Evolutionary conservation across 1,140 invertebrate genomes (phyloP).

Genomic region (Mylabris phalerata): DNA sequence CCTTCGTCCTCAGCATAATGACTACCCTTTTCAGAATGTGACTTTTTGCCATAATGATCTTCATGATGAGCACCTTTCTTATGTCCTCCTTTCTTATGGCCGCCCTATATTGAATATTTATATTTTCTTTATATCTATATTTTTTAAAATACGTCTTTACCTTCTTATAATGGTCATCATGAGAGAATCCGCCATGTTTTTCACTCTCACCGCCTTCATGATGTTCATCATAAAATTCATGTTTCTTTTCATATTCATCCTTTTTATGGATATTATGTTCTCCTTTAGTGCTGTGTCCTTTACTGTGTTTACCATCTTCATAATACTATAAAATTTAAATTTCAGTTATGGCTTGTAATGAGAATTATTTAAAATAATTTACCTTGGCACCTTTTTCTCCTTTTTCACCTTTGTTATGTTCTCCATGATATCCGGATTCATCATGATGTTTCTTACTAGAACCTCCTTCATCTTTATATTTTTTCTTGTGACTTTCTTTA

Average conservation of each 20-base stretch:
- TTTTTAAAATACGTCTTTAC: slow-evolving; percentile 30
- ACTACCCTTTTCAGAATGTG: slow-evolving; percentile 50
- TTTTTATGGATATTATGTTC: slow-evolving; percentile 66
- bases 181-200: slow-evolving; percentile 53
- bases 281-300: slow-evolving; percentile 65
- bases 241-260: slow-evolving; percentile 65
- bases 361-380: background rate
- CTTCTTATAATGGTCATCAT: slow-evolving; percentile 49
- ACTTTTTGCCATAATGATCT: slow-evolving; percentile 51
- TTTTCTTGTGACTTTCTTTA: slow-evolving; percentile 43
- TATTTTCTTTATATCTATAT: background rate
- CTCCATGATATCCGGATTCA: slow-evolving; percentile 14
- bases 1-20: slow-evolving; percentile 51
- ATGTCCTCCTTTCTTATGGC: slow-evolving; percentile 44
- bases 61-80: slow-evolving; percentile 46
- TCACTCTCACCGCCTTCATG: slow-evolving; percentile 59
- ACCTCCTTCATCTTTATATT: slow-evolving; percentile 21
- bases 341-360: background rate
- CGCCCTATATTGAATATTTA: slow-evolving; percentile 23
- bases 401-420: slow-evolving; percentile 43
- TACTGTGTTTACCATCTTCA: slow-evolving; percentile 59
- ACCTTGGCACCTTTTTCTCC: slow-evolving; percentile 51
- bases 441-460: slow-evolving; percentile 17
- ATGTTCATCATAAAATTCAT: slow-evolving; percentile 65
- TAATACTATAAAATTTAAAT: slow-evolving; percentile 43